phyloP scores from a whole-genome alignment of 2,113 vertebrate genomes.

The Perca schrenkii region DNA sequence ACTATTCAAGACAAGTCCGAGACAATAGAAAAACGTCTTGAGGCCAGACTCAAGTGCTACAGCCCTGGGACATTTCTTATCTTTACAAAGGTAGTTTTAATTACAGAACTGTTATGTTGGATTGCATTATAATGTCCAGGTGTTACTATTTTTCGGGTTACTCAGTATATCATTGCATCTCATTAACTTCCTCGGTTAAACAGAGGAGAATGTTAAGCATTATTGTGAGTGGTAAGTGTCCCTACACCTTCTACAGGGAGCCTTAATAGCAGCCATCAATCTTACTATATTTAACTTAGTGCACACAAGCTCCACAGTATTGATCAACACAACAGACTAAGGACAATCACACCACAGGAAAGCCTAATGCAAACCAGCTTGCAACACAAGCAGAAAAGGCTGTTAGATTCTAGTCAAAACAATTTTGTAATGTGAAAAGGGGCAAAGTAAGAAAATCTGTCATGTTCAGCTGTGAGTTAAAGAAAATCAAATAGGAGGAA shows the following conservation, averaged over 20 bases:
- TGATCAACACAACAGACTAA: constrained; percentile 62
- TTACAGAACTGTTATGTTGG: not conserved
- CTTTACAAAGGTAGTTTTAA: not conserved
- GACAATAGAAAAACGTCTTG: too few relatives aligned
- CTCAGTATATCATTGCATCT: not conserved
- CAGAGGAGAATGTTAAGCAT: constrained; percentile 4
- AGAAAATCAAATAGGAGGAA: constrained; percentile 1
- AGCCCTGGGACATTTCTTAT: not conserved
- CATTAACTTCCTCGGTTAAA: constrained; percentile 20
- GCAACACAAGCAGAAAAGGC: constrained; percentile 36
- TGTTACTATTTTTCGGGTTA: not conserved
- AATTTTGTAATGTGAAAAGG: constrained; percentile 28
- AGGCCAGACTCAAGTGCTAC: too few relatives aligned
- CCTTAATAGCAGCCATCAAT: constrained; percentile 75
- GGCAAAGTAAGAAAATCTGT: constrained; percentile 13
- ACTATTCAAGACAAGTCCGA: too few relatives aligned
- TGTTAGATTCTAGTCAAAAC: constrained; percentile 44
- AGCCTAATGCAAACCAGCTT: constrained; percentile 44
- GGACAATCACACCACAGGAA: constrained; percentile 45
- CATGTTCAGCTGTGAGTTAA: constrained; percentile 5
- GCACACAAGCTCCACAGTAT: constrained; percentile 55
- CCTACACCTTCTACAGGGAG: constrained; percentile 33
- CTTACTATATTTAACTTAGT: constrained; percentile 73
- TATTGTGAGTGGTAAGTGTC: constrained; percentile 36
- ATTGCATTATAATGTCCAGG: not conserved